Conservation (phyloP, 2,797 vertebrate genomes). For the Prunella strophiata region DNA sequence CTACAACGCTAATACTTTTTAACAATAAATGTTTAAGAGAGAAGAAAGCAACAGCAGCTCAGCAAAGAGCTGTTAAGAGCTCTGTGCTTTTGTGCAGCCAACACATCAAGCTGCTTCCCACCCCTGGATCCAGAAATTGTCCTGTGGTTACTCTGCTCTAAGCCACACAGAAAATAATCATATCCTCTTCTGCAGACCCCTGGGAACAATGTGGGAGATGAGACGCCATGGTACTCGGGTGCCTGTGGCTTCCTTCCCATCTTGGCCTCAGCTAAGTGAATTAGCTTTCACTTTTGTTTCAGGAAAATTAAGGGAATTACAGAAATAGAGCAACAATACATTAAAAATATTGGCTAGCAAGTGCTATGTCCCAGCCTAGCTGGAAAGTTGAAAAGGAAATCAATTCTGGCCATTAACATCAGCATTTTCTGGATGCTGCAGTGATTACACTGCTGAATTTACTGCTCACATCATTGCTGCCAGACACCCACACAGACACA, state of each 20-base stretch:
- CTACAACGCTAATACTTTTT: not conserved
- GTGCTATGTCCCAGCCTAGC: not conserved
- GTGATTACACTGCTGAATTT: not conserved
- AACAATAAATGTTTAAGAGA: not conserved
- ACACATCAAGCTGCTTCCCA: not conserved
- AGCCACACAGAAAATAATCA: not conserved
- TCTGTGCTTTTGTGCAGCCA: not conserved
- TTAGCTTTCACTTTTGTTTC: not conserved
- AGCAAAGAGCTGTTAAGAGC: not conserved
- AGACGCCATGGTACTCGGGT: accelerated
- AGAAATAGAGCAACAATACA: not conserved
- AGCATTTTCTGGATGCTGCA: not conserved
- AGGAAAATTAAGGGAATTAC: not conserved
- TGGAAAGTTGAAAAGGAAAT: not conserved
- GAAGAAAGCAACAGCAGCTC: not conserved
- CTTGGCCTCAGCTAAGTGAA: not conserved
- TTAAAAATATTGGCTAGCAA: not conserved
- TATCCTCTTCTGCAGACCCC: not conserved
- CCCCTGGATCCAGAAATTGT: not conserved
- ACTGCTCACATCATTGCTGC: not conserved
- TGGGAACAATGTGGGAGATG: not conserved
- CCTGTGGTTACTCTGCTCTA: not conserved
- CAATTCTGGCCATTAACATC: not conserved
- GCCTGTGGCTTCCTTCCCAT: not conserved
- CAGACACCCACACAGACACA: not conserved